Percentiles rank a stretch among this genome's conserved stretches.
Conservation (phyloP, 2,113 vertebrate genomes). For the Pipa parva region DNA sequence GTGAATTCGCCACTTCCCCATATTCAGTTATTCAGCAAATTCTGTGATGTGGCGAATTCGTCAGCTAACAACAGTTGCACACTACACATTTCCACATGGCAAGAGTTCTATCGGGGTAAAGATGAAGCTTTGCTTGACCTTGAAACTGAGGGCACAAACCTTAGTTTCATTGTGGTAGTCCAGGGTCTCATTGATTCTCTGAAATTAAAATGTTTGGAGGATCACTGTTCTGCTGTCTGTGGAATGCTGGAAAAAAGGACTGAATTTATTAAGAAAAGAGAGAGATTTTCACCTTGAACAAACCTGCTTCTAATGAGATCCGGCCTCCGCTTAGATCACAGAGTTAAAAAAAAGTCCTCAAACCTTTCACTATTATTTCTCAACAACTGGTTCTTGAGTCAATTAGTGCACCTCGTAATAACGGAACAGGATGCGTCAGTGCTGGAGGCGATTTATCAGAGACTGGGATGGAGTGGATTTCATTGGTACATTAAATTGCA, state of each 20-base stretch:
- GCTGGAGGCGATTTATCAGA: constrained; percentile 7
- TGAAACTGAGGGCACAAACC: too few species aligned
- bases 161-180: too few species aligned
- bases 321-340: not conserved
- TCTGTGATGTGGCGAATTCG: too few species aligned
- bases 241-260: not conserved
- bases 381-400: constrained; percentile 15
- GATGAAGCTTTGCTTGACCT: too few species aligned
- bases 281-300: not conserved
- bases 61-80: too few species aligned
- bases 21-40: too few species aligned
- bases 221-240: too few species aligned
- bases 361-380: constrained; percentile 17
- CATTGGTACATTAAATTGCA: constrained; percentile 27
- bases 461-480: constrained; percentile 2
- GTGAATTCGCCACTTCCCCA: too few species aligned
- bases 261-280: not conserved
- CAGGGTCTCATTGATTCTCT: too few species aligned
- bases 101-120: too few species aligned
- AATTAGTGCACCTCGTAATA: constrained; percentile 19
- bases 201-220: too few species aligned
- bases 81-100: too few species aligned
- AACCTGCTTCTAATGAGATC: not conserved
- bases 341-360: constrained; percentile 5
- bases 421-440: constrained; percentile 10